Evolutionary conservation across 2,888 invertebrate species (phyloP).

Genomic region (Geophilus truncorum): DNA sequence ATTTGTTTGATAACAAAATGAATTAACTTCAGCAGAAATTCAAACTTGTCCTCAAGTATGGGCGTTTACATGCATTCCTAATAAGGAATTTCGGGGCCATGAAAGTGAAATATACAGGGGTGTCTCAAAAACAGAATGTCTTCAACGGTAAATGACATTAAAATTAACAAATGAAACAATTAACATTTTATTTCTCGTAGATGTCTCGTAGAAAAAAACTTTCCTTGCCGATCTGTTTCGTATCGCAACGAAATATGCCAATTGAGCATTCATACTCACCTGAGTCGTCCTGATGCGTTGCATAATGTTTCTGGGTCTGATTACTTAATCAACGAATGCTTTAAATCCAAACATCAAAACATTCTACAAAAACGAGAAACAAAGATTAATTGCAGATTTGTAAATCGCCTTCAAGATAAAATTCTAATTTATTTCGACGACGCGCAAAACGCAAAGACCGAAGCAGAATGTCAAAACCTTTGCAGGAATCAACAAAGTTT

Average conservation of each 20-base stretch:
- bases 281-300: conserved; percentile 58
- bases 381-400: background rate
- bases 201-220: conserved; percentile 40
- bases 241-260: conserved; percentile 58
- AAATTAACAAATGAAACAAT: background rate
- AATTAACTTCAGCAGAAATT: background rate
- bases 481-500: conserved; percentile 50
- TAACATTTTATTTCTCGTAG: background rate
- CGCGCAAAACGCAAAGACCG: background rate
- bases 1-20: too few species aligned
- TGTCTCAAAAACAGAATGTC: conserved; percentile 3
- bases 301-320: conserved; percentile 47
- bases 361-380: background rate
- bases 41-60: conserved; percentile 43
- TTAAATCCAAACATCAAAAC: conserved; percentile 42
- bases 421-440: background rate
- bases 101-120: conserved; percentile 44
- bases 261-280: conserved; percentile 66
- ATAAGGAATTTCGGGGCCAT: conserved; percentile 50
- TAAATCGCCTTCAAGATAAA: background rate
- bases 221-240: conserved; percentile 57
- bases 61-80: conserved; percentile 53
- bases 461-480: conserved; percentile 37
- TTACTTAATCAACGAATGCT: conserved; percentile 56
- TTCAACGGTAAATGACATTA: background rate